Evolutionary conservation across 2,888 invertebrate species (phyloP), one percentile per base, ranked within the genome.

Genomic region (Dysmachus trigonus): DNA sequence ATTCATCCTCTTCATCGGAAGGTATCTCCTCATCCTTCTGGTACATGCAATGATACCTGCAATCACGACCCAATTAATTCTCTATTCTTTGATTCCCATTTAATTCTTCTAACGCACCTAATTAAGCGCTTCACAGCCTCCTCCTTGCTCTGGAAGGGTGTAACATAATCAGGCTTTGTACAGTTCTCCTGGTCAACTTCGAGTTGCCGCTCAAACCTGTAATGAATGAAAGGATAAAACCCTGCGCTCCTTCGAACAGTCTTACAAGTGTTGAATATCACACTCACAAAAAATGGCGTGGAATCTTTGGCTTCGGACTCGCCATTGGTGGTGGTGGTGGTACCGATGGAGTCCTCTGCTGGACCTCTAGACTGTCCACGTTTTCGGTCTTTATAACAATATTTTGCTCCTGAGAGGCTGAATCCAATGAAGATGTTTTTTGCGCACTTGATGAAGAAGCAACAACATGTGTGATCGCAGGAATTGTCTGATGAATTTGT

Each of bases 81-180:
- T n/a, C 51, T 35, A 84, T 41, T 13, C 2, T 41, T 0, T 41
- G 35, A 85, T 38, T 18, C 18, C 35, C 3, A 41, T 73, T 62
- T 77, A 0, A 13, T 76, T 31, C 8, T 72, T 30, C 18, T 1
- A 8, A 77, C 27, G 35, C 30, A 92, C 88, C 95, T 93, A 85
- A 96, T 94, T 79, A 97, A 92, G 82, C 96, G 93, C 90, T 95
- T 95, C 88, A 96, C 96, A 0, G 96, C 96, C 90, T 97, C 96
- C 87, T 94, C 94, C 89, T 94, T 95, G 89, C 94, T 94, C 87
- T 93, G 92, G 90, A 96, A 97, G 18, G 96, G 95, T 85, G 94
- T 94, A 87, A 94, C 94, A 79, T 95, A 94, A 90, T 97, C 96
- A 1, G 96, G 96, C 90, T 95, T 94, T 33, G 94, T 91, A 81